These are phyloP conservation scores for Orchesella cincta DNA, from an alignment of 1,140 invertebrate species.

Conservation along the genomic window DNA sequence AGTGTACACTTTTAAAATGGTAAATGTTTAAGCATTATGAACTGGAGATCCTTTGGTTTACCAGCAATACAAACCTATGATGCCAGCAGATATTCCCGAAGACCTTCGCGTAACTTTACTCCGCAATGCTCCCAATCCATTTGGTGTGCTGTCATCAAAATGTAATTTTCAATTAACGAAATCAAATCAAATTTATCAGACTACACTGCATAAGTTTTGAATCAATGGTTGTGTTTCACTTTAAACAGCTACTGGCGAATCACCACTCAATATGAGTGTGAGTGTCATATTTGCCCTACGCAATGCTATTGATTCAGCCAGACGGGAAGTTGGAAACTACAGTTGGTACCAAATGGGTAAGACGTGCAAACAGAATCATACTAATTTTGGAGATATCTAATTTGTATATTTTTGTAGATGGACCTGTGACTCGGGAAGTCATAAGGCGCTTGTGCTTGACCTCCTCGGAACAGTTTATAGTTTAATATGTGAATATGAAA, in stretches of 20 bases:
- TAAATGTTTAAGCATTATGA: constrained; percentile 64
- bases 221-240: neutral
- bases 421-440: neutral
- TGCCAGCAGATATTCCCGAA: constrained; percentile 79
- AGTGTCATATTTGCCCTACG: neutral
- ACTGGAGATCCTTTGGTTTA: constrained; percentile 63
- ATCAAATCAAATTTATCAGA: neutral
- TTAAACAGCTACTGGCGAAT: neutral
- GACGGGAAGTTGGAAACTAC: neutral
- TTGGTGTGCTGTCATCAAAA: constrained; percentile 76
- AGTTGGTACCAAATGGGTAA: constrained; percentile 11
- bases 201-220: neutral
- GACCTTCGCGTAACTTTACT: constrained; percentile 77
- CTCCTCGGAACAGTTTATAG: neutral
- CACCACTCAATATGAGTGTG: neutral
- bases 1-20: constrained; percentile 61
- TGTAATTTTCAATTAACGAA: too few relatives aligned
- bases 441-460: neutral
- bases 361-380: neutral
- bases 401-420: neutral
- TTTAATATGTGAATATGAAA: too few relatives aligned
- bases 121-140: constrained; percentile 69
- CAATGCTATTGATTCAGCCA: neutral
- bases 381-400: neutral
- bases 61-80: constrained; percentile 80